Conservation (phyloP, 1,140 invertebrate species). For the Meloidogyne floridensis region DNA sequence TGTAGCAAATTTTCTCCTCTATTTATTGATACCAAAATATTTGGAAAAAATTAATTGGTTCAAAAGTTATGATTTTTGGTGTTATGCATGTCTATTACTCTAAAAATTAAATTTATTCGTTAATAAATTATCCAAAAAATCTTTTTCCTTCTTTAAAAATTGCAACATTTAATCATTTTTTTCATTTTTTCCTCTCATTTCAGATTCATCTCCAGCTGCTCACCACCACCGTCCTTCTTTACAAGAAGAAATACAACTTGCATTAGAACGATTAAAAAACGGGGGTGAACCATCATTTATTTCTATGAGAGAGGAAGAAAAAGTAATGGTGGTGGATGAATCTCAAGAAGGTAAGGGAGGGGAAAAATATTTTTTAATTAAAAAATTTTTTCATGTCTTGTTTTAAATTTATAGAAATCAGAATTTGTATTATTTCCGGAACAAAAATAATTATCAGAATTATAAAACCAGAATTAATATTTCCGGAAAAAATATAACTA, state of each 20-base stretch:
- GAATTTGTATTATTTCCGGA: too few relatives aligned
- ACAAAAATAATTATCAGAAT: too few relatives aligned
- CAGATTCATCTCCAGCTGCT: slow-evolving; percentile 8
- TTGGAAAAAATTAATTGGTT: background rate
- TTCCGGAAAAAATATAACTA: too few relatives aligned
- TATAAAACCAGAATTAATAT: too few relatives aligned
- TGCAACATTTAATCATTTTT: slow-evolving; percentile 7
- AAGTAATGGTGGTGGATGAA: background rate
- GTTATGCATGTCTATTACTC: background rate
- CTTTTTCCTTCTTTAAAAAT: background rate
- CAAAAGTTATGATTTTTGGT: background rate
- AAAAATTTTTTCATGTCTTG: too few relatives aligned
- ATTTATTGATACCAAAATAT: background rate
- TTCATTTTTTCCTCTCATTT: background rate
- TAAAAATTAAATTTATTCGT: background rate
- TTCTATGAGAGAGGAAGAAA: slow-evolving; percentile 3
- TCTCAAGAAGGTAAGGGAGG: background rate
- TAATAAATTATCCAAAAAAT: background rate
- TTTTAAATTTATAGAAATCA: too few relatives aligned
- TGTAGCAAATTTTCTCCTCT: background rate
- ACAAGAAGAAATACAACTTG: slow-evolving; percentile 1
- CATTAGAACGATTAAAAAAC: background rate
- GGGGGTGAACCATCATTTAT: background rate
- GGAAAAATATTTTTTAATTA: background rate
- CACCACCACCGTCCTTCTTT: background rate